Evolutionary conservation across 1,140 invertebrate species (phyloP), one percentile per base, ranked within the genome.

Genomic region (Carposina sasakii): DNA sequence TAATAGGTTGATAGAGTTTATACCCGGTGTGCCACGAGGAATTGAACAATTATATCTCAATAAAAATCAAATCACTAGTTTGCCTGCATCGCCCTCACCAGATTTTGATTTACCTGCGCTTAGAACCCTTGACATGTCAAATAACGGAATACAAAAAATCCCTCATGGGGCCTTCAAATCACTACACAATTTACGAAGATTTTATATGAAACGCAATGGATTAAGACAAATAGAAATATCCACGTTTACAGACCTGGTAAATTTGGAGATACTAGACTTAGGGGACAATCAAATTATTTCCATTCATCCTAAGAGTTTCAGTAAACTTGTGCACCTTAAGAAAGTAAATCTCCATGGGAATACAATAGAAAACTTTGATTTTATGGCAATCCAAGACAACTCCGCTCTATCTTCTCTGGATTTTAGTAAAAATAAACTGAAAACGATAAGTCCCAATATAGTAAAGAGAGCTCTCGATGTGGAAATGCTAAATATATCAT

Each of bases 121-220:
- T 8, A 87, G 90, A 60, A 89, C 90, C 54, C 71, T 96, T 2
- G 94, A 96, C 73, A 78, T 96, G 13, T 92, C 91, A 15, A 88
- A 87, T 13, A 96, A 96, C 76, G 89, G 89, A 1, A 90, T 96
- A 20, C 89, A 92, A 63, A 88, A 87, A 62, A 86, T 96, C 21
- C 81, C 88, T 0, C 82, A 89, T 2, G 90, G 88, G n/a, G 84
- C 87, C 1, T 86, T 96, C 47, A 88, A 86, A 44, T 90, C 90
- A 30, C 75, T 96, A 23, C 86, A 88, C 0, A 90, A 90, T 59
- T 76, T 98, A 48, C 87, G 89, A 40, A 88, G 90, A 57, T 74
- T 97, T 3, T 91, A 91, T 67, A 76, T 97, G 26, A 91, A 90
- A n/a, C 89, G 91, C 47, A 98, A 96, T 70, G 87, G 89, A 1